Conservation (phyloP, 2,888 invertebrate genomes). For the Thumatha senex region DNA sequence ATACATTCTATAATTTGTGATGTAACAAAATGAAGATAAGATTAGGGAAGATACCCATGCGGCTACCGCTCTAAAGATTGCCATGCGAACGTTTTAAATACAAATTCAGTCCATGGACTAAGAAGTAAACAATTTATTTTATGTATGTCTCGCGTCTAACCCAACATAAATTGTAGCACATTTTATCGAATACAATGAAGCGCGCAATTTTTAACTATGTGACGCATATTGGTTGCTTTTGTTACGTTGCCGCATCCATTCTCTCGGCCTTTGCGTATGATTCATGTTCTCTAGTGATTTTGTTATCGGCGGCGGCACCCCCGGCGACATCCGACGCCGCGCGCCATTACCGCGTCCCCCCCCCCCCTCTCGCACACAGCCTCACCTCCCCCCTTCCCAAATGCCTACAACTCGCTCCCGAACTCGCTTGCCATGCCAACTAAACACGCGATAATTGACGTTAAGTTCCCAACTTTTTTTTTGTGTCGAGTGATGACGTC, state of each 20-base stretch:
- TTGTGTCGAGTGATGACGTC: constrained; percentile 22
- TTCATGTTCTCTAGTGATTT: constrained; percentile 77
- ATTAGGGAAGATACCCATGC: too few relatives aligned
- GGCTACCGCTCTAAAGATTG: too few relatives aligned
- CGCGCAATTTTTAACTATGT: too few relatives aligned
- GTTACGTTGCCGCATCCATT: constrained; percentile 40
- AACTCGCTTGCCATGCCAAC: constrained; percentile 40
- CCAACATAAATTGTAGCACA: too few relatives aligned
- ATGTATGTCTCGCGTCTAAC: too few relatives aligned
- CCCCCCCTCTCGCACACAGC: constrained; percentile 21
- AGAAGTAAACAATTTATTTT: too few relatives aligned
- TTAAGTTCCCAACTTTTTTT: constrained; percentile 27
- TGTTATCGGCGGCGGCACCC: constrained; percentile 78
- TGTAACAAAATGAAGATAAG: too few relatives aligned
- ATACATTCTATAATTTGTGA: too few relatives aligned
- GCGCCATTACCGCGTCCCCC: constrained; percentile 65
- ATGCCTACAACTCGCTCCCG: constrained; percentile 11
- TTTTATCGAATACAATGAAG: too few relatives aligned
- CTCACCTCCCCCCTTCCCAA: constrained; percentile 29
- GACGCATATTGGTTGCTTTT: too few relatives aligned
- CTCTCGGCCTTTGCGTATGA: constrained; percentile 30
- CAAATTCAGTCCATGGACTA: too few relatives aligned
- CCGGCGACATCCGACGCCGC: constrained; percentile 80
- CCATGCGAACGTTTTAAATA: too few relatives aligned
- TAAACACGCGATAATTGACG: constrained; percentile 40